These are phyloP conservation scores for Tetragonula carbonaria DNA, from an alignment of 2,888 invertebrate genomes.

Conservation along the genomic window DNA sequence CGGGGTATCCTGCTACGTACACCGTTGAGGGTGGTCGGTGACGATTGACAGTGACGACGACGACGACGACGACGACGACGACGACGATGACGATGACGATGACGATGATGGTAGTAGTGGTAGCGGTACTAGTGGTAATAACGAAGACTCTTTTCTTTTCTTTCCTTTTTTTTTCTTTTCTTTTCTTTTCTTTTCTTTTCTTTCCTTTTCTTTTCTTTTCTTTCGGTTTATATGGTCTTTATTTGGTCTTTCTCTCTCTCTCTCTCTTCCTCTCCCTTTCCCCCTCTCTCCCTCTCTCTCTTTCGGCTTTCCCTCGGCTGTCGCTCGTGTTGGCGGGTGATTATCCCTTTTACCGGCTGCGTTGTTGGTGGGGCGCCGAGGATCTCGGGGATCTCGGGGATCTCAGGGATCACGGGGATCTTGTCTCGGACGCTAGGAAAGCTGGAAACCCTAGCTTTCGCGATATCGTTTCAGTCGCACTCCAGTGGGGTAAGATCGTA, in stretches of 20 bases:
- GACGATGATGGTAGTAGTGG: neutral
- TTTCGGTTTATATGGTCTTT: no score
- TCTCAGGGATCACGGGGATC: slow-evolving; percentile 1
- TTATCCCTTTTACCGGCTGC: slow-evolving; percentile 48
- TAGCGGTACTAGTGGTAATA: slow-evolving; percentile 25
- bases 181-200: slow-evolving; percentile 14
- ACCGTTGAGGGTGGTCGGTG: slow-evolving; percentile 64
- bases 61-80: no score
- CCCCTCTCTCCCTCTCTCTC: neutral
- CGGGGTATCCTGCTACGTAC: slow-evolving; percentile 43
- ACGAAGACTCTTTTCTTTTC: slow-evolving; percentile 21
- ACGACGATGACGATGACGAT: no score
- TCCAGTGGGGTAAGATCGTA: slow-evolving; percentile 70
- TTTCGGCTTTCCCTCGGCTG: slow-evolving; percentile 23
- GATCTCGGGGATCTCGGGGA: neutral
- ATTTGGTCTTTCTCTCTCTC: slow-evolving; percentile 14
- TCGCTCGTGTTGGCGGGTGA: slow-evolving; percentile 13
- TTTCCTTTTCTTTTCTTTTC: slow-evolving; percentile 12
- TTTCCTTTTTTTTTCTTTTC: slow-evolving; percentile 23
- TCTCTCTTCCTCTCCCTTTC: slow-evolving; percentile 16
- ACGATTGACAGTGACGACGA: no score
- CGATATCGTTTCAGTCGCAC: slow-evolving; percentile 42
- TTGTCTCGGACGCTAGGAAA: neutral
- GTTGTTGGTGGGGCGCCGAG: neutral
- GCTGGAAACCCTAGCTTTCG: slow-evolving; percentile 32